These are phyloP conservation scores for Bombus huntii DNA, from an alignment of 1,140 invertebrate species.

Conservation along the genomic window DNA sequence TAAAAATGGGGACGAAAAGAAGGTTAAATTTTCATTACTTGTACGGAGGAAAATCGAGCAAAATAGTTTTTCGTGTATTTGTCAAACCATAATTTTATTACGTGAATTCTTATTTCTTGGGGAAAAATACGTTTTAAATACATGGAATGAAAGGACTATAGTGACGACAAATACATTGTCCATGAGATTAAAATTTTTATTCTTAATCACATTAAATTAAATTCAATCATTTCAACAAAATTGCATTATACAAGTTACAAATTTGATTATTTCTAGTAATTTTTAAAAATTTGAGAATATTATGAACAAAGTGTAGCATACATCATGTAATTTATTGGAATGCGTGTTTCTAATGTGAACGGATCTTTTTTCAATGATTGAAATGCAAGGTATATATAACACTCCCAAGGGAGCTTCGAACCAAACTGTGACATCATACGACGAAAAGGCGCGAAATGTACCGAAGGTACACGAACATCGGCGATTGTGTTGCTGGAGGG, in stretches of 20 bases:
- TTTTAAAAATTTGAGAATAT: neutral
- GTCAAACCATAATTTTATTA: neutral
- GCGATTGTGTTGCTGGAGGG: constrained; percentile 38
- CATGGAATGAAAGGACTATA: neutral
- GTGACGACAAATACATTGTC: too few species aligned
- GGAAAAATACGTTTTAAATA: neutral
- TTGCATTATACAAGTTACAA: neutral
- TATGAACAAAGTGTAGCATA: neutral
- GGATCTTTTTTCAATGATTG: constrained; percentile 23
- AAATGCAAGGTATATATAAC: constrained; percentile 21
- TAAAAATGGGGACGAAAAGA: constrained; percentile 58
- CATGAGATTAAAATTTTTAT: neutral
- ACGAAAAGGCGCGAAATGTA: constrained; percentile 45
- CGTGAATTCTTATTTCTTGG: too few species aligned
- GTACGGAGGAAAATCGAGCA: neutral
- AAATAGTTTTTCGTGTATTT: neutral
- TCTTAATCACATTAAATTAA: neutral
- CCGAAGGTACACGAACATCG: constrained; percentile 46
- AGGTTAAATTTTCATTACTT: constrained; percentile 42
- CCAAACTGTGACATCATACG: constrained; percentile 53
- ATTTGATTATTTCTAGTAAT: neutral
- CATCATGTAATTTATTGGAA: neutral
- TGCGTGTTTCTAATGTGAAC: constrained; percentile 27
- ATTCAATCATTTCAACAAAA: neutral
- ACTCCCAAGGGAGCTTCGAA: constrained; percentile 35